Evolutionary conservation across 2,797 vertebrate species (phyloP), one percentile per base, ranked within the genome.

Genomic region (Gadopsis marmoratus): DNA sequence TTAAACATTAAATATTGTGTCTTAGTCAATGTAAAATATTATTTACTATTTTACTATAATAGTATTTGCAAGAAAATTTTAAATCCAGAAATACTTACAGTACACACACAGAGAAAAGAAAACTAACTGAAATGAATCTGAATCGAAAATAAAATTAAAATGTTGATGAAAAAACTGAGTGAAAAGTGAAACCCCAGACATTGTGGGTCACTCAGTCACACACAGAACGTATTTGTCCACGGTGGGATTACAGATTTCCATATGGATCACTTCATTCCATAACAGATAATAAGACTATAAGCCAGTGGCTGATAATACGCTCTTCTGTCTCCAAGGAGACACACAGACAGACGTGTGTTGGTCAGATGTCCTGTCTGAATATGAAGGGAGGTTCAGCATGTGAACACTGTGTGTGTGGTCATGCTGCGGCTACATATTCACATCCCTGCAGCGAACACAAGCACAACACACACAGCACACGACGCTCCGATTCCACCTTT

Each of bases 231-330:
- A 9, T 53, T 51, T 50, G 76, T 66, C 53, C 61, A 70, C 7
- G 53, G 69, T 66, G 6, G 69, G 69, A 77, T 86, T 64, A 86
- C 17, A 70, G 0, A 82, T 86, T 83, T 82, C 60, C 76, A 77
- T 82, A 65, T 67, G 35, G 45, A 80, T 79, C 64, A 43, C 62
- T 76, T 66, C 48, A 73, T 74, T 51, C 59, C 58, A 79, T 35
- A 79, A 68, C 71, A 69, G 69, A 80, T 60, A 63, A 45, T 66
- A 66, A 78, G 71, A 78, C 50, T 17, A 68, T 71, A 74, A 83
- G 55, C 76, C 58, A 51, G 43, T 19, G 11, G 14, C 37, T 72
- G 76, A 76, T 63, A 54, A 61, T 48, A 58, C 56, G 48, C 70
- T 65, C 69, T 21, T 7, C 47, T 59, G 43, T 68, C 61, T 56